Conservation (phyloP, 2,888 invertebrate genomes). For the Bombylius major region DNA sequence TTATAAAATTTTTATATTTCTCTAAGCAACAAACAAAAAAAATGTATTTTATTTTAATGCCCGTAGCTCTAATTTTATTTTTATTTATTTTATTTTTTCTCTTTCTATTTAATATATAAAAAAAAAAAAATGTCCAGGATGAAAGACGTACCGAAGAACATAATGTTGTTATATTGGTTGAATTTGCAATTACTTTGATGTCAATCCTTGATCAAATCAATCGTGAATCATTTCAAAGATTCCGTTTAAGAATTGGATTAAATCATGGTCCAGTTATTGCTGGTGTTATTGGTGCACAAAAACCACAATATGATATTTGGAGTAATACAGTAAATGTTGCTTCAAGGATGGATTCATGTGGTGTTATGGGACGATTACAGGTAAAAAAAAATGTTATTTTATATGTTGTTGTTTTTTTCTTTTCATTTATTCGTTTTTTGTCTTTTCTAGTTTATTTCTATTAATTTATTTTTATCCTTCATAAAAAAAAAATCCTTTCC, state of each 20-base stretch:
- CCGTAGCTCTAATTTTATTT: no score
- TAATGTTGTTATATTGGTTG: constrained; percentile 79
- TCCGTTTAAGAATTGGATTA: constrained; percentile 74
- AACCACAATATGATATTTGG: constrained; percentile 98
- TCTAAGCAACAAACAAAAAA: no score
- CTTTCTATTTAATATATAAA: no score
- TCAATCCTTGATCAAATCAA: constrained; percentile 89
- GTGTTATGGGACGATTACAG: constrained; percentile 75
- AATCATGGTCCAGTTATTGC: constrained; percentile 63
- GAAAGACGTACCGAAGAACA: constrained; percentile 68
- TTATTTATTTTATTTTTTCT: no score
- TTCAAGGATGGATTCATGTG: constrained; percentile 93
- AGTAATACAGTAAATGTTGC: constrained; percentile 97
- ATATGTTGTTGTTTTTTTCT: no score
- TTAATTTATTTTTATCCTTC: neutral
- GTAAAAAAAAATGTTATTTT: constrained; percentile 31
- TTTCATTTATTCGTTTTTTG: no score
- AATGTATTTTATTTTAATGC: no score
- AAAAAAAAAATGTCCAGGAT: constrained; percentile 41
- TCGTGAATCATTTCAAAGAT: constrained; percentile 91
- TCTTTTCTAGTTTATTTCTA: neutral
- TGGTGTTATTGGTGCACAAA: constrained; percentile 93
- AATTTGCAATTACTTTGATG: constrained; percentile 88
- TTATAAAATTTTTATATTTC: no score
- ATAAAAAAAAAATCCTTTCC: neutral